Percentiles rank a stretch among this genome's conserved stretches.
Evolutionary conservation across 2,113 vertebrate genomes (phyloP).

Genomic region (Bombycilla garrulus): DNA sequence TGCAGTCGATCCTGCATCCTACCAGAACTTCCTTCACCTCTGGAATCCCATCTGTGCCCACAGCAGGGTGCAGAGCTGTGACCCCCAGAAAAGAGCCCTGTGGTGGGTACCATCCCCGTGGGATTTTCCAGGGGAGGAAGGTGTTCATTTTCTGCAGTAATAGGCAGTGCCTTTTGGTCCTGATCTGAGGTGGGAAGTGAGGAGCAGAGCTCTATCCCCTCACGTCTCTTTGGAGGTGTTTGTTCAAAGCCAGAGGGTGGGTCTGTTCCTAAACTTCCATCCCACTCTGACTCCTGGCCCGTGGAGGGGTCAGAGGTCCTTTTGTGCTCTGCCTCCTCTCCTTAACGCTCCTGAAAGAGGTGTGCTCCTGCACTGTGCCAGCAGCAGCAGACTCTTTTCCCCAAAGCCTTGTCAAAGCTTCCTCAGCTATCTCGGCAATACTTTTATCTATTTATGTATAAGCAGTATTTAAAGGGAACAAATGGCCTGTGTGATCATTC

Average conservation of each 20-base stretch:
- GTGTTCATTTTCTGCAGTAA: background rate
- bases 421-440: background rate
- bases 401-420: background rate
- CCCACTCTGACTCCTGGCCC: background rate
- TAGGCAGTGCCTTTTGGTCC: accelerated
- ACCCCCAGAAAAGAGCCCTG: background rate
- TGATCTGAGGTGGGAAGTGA: background rate
- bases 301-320: background rate
- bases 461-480: background rate
- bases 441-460: background rate
- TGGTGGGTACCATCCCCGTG: accelerated
- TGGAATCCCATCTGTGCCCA: background rate
- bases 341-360: background rate
- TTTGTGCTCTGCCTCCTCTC: background rate
- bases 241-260: background rate
- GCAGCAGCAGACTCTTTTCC: background rate
- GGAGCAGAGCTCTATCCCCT: background rate
- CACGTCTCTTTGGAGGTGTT: background rate
- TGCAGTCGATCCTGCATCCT: background rate
- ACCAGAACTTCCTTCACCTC: background rate
- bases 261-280: background rate
- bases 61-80: background rate
- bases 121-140: background rate
- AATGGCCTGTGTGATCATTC: background rate
- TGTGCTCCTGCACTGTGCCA: accelerated